Evolutionary conservation across 2,888 invertebrate genomes (phyloP).

Genomic region (Timema cristinae): DNA sequence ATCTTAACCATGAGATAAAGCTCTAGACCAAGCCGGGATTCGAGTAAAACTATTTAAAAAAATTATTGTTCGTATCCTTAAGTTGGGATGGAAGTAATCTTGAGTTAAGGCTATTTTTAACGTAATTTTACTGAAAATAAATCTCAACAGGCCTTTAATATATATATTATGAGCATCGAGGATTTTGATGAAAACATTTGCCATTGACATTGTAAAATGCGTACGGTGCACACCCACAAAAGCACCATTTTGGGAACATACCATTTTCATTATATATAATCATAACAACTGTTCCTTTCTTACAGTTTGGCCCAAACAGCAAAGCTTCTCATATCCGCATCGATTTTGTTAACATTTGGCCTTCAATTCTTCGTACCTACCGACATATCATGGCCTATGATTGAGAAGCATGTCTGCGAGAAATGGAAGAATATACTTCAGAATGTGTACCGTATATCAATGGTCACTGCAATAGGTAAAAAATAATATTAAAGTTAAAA

Average conservation of each 20-base stretch:
- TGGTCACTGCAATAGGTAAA: slow-evolving; percentile 43
- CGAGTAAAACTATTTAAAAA: too few species aligned
- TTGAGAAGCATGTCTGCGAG: slow-evolving; percentile 48
- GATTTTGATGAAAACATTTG: background rate
- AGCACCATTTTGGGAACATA: background rate
- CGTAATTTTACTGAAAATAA: background rate
- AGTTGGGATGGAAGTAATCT: too few species aligned
- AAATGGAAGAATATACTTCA: slow-evolving; percentile 53
- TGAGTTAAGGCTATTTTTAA: too few species aligned
- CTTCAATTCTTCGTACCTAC: slow-evolving; percentile 94
- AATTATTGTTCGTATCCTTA: too few species aligned
- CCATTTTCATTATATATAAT: background rate
- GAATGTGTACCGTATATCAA: slow-evolving; percentile 65
- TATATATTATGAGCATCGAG: background rate
- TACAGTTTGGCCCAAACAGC: slow-evolving; percentile 63
- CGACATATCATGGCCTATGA: slow-evolving; percentile 76
- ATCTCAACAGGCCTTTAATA: background rate
- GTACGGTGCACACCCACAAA: too few species aligned
- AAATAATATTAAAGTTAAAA: too few species aligned
- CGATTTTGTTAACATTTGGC: slow-evolving; percentile 89
- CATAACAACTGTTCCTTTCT: background rate
- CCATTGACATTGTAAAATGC: too few species aligned
- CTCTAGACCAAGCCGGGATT: too few species aligned
- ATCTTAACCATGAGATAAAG: too few species aligned
- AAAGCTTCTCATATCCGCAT: slow-evolving; percentile 78